A percentile compares a stretch with the other conserved stretches of the same genome.
Conservation (phyloP, 2,888 invertebrate genomes). For the Lithophane leautieri region DNA sequence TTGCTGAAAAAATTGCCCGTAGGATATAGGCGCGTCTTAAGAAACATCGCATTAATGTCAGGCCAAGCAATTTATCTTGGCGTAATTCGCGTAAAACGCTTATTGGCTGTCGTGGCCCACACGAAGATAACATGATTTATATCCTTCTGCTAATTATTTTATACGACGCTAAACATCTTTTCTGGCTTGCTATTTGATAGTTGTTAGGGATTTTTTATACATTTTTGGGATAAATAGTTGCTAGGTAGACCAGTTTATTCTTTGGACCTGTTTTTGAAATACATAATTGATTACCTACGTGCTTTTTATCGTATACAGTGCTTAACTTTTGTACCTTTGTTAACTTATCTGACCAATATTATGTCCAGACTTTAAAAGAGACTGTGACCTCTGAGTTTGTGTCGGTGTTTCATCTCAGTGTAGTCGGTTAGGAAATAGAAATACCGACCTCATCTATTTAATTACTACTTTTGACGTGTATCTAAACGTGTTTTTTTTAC, state of each 20-base stretch:
- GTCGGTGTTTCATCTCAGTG: no score
- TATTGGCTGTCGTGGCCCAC: slow-evolving; percentile 85
- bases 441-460: no score
- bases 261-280: background rate
- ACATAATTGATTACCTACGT: background rate
- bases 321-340: background rate
- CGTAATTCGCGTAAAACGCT: slow-evolving; percentile 86
- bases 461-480: no score
- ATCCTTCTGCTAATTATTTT: slow-evolving; percentile 78
- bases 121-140: slow-evolving; percentile 82
- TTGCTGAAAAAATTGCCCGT: slow-evolving; percentile 4
- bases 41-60: slow-evolving; percentile 86
- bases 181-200: slow-evolving; percentile 58
- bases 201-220: slow-evolving; percentile 33
- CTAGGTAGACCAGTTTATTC: background rate
- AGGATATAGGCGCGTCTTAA: slow-evolving; percentile 37
- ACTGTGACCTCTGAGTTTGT: background rate
- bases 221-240: slow-evolving; percentile 22
- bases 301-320: background rate
- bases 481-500: no score
- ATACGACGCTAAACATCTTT: slow-evolving; percentile 66
- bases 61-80: slow-evolving; percentile 85
- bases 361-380: background rate
- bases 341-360: background rate
- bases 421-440: no score